These are phyloP conservation scores for Amphiprion ocellaris DNA, from an alignment of 2,113 vertebrate species.

Conservation along the genomic window DNA sequence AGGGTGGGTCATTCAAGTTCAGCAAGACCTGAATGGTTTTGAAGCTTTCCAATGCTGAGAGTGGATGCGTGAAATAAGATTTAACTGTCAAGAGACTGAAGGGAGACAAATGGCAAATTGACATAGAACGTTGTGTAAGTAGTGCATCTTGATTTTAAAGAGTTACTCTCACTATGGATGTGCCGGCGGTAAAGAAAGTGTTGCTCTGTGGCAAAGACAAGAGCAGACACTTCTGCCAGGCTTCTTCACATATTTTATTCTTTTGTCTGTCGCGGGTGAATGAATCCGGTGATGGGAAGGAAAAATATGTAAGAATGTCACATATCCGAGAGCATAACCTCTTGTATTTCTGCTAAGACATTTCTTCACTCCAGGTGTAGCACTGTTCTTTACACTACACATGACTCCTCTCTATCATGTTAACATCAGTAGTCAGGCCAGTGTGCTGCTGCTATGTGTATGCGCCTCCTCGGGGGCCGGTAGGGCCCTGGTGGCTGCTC, in stretches of 20 bases:
- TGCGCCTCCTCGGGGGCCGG: conserved; percentile 31
- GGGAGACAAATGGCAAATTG: conserved; percentile 43
- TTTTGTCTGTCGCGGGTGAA: conserved; percentile 60
- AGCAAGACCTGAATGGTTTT: conserved; percentile 21
- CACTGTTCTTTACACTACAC: conserved; percentile 17
- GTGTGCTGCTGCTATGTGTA: conserved; percentile 4
- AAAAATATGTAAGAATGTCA: conserved; percentile 54
- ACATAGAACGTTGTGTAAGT: not conserved
- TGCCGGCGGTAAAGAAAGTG: conserved; percentile 16
- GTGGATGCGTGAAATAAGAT: conserved; percentile 54
- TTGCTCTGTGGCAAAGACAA: conserved; percentile 43
- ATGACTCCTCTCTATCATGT: conserved; percentile 48
- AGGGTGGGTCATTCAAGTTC: conserved; percentile 33
- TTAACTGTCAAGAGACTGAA: conserved; percentile 48
- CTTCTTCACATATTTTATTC: conserved; percentile 41
- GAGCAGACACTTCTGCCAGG: conserved; percentile 46
- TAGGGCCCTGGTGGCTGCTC: conserved; percentile 49
- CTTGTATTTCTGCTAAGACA: conserved; percentile 24
- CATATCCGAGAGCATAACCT: conserved; percentile 28
- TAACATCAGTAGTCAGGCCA: conserved; percentile 45
- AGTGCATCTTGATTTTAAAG: conserved; percentile 43
- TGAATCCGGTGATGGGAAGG: conserved; percentile 31
- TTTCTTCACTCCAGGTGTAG: conserved; percentile 29
- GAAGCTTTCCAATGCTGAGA: conserved; percentile 3
- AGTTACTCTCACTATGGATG: conserved; percentile 11